Evolutionary conservation across 2,113 vertebrate genomes (phyloP).

Genomic region (Lophius piscatorius): DNA sequence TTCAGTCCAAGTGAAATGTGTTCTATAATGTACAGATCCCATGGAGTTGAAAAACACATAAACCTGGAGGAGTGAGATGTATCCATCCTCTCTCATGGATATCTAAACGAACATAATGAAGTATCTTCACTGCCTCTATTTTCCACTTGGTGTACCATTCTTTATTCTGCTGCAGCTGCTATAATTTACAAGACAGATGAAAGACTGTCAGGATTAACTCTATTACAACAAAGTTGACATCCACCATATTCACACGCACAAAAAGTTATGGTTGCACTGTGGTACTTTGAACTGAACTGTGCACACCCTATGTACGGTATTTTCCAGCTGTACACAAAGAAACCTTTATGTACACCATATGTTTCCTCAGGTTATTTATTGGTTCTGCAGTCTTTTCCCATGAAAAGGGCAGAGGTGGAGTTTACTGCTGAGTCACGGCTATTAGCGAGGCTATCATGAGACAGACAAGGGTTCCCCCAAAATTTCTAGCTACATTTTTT

Average conservation of each 20-base stretch:
- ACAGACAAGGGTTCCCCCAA: too few species aligned
- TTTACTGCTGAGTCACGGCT: too few species aligned
- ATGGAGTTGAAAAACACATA: constrained; percentile 15
- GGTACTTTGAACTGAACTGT: constrained; percentile 22
- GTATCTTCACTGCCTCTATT: constrained; percentile 1
- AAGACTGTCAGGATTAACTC: constrained; percentile 58
- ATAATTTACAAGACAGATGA: constrained; percentile 66
- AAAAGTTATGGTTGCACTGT: constrained; percentile 6
- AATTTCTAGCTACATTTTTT: too few species aligned
- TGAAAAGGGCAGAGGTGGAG: too few species aligned
- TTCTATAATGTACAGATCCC: constrained; percentile 17
- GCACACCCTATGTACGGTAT: neutral
- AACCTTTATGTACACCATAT: neutral
- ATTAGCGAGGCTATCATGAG: too few species aligned
- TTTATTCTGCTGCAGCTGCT: constrained; percentile 42
- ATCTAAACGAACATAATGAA: too few species aligned
- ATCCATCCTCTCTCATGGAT: too few species aligned
- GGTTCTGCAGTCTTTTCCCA: too few species aligned
- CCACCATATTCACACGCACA: constrained; percentile 11
- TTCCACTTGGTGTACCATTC: constrained; percentile 15
- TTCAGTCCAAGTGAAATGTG: constrained; percentile 16
- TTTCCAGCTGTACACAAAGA: neutral
- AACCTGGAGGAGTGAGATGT: too few species aligned
- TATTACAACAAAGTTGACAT: constrained; percentile 22
- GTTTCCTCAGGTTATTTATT: too few species aligned